Percentiles rank a stretch among this genome's conserved stretches.
Conservation (phyloP, 2,113 vertebrate genomes). For the Thamnaconus septentrionalis region DNA sequence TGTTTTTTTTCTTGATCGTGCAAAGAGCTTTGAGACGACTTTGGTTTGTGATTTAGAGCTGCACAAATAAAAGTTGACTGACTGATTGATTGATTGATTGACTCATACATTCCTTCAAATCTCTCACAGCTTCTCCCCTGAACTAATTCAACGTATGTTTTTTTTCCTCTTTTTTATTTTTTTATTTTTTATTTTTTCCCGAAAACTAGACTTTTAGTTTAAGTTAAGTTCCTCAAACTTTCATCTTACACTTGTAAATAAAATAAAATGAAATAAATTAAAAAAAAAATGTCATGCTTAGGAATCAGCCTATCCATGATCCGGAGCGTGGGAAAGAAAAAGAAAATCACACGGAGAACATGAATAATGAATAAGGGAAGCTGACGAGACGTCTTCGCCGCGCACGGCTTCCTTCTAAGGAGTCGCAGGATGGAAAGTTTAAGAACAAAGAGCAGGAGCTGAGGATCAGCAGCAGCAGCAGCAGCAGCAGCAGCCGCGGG, state of each 20-base stretch:
- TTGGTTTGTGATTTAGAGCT: too few relatives aligned
- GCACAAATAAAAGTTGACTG: too few relatives aligned
- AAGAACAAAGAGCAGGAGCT: conserved; percentile 36
- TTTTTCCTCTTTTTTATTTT: too few relatives aligned
- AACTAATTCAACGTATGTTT: too few relatives aligned
- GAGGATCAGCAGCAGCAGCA: conserved; percentile 22
- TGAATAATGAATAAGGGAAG: conserved; percentile 44
- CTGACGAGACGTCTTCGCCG: conserved; percentile 25
- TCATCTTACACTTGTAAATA: background rate
- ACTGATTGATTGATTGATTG: too few relatives aligned
- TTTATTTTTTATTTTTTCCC: too few relatives aligned
- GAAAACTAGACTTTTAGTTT: too few relatives aligned
- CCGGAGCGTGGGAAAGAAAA: conserved; percentile 21
- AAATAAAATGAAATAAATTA: too few relatives aligned
- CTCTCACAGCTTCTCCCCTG: too few relatives aligned
- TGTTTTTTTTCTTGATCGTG: too few relatives aligned
- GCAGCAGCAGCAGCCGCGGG: background rate
- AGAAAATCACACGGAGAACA: background rate
- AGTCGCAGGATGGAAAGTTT: conserved; percentile 38
- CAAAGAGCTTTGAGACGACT: too few relatives aligned
- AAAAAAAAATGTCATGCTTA: background rate
- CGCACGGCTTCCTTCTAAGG: conserved; percentile 20
- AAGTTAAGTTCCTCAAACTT: background rate
- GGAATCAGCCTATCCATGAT: conserved; percentile 15
- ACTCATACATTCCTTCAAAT: too few relatives aligned